Base-by-base conservation (phyloP, 2,113 vertebrate species). In the Speoplatyrhinus poulsoni region DNA sequence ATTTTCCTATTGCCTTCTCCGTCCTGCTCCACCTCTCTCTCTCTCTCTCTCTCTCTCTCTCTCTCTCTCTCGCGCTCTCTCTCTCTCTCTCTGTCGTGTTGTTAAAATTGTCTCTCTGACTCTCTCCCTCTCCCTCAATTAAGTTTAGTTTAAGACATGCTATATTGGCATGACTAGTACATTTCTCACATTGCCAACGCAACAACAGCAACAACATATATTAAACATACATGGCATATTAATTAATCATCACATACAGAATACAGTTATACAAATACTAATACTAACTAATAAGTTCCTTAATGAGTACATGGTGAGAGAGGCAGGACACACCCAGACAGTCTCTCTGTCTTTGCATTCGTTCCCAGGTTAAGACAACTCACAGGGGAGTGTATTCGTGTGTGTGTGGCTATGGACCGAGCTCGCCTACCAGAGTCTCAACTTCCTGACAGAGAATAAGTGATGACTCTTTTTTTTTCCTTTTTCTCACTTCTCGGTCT, bases 381-480 rank as follows among this genome's bases (percentile, higher is more conserved):
- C 76, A 72, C 47, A 62, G 75, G 49, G 57, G 46, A 80, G 67
- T 62, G n/a, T 56, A 83, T 86, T 85, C 63, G 81, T 86, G 75
- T 82, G 58, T 81, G 58, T 36, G 47, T 61, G 67, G 80, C 77
- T 73, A 74, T 64, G 56, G 68, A 80, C 70, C 65, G 55, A 33
- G 57, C 36, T 36, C 53, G 68, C 59, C 81, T 68, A 70, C 55
- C 63, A 69, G 53, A 71, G 65, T 72, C 79, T 75, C 65, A 41
- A 50, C 75, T 50, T 60, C 72, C 77, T 69, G 79, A 81, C 80
- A 65, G 80, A 81, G 81, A 81, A 84, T 87, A 75, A 58, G 70
- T 71, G 59, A 75, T 81, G 70, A 76, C 76, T 77, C 67, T 72
- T 69, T 73, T 82, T 74, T 73, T 82, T 36, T 15, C 6, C 12